Base-by-base conservation (phyloP, 2,113 vertebrate species). In the Cavia aperea region DNA sequence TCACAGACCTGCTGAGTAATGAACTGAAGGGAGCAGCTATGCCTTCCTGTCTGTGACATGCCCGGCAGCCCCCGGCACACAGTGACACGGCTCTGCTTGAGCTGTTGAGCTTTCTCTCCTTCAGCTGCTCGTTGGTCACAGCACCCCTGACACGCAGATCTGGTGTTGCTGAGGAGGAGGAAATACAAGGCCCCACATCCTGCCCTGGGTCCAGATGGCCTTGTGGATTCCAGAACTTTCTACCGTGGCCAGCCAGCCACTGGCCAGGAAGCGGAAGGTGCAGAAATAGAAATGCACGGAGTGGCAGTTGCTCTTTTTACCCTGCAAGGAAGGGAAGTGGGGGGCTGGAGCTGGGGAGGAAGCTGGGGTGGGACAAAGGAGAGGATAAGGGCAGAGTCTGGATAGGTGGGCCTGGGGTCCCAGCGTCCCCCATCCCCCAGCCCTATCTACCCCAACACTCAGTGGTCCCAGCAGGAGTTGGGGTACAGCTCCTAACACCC, bases 241-340 rank as follows among this genome's bases (percentile, higher is more conserved):
- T 73, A 81, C 94, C 43, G 62, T 19, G 10, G 91, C 88, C 0
- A 6, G 56, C 23, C 2, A 4, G 90, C 90, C 87, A 60, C 3
- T 16, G 86, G 90, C 90, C 94, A 96, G 96, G 95, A 97, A 97
- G 92, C 86, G 94, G 95, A 96, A 96, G 95, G 88, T 83, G 95
- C 96, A 94, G 96, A 96, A 97, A 97, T 95, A 97, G 96, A 93
- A 95, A 56, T 9, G 16, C 78, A 19, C 18, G 16, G 90, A 70
- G 73, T 63, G 49, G 93, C 95, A 16, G 84, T 39, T 60, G 79
- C 77, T 92, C 46, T 72, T 96, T 46, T 24, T 0, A 10, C 83
- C 56, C 54, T 21, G 54, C 21, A 18, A 93, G 91, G 93, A 95
- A 87, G 92, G 77, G 94, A 86, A 89, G 81, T 29, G 0, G 49